Evolutionary conservation across 2,888 invertebrate species (phyloP).

Genomic region (Diplazon laetatorius): DNA sequence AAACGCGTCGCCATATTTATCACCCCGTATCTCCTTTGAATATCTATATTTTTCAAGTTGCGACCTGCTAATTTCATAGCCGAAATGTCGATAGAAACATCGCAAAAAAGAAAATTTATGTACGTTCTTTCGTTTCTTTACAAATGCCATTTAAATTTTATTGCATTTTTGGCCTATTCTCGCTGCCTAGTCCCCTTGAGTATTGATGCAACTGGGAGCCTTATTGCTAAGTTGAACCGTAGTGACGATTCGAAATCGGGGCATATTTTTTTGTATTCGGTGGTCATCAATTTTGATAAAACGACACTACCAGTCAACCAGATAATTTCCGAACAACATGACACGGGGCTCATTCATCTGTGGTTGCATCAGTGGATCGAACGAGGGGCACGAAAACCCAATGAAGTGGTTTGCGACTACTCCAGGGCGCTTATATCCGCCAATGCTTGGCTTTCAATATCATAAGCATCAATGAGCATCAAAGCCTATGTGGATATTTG

Average conservation of each 20-base stretch:
- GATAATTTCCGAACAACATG: background rate
- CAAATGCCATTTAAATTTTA: too few species aligned
- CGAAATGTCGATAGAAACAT: too few species aligned
- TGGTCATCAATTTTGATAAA: constrained; percentile 31
- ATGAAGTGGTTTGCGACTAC: background rate
- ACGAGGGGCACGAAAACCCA: constrained; percentile 25
- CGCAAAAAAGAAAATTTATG: too few species aligned
- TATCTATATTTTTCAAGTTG: too few species aligned
- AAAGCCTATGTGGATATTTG: constrained; percentile 25
- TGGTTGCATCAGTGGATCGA: constrained; percentile 45
- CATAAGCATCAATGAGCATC: constrained; percentile 22
- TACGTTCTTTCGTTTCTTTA: too few species aligned
- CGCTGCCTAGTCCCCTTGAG: too few species aligned
- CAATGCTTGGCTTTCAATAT: constrained; percentile 42
- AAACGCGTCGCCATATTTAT: too few species aligned
- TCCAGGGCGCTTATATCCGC: constrained; percentile 11
- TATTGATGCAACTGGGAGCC: constrained; percentile 36
- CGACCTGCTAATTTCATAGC: too few species aligned
- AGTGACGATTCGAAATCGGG: background rate
- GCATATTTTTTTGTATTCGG: constrained; percentile 6
- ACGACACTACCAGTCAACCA: too few species aligned
- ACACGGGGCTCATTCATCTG: constrained; percentile 20
- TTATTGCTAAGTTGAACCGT: background rate
- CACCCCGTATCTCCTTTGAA: too few species aligned
- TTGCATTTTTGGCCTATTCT: too few species aligned